phyloP scores from a whole-genome alignment of 2,113 vertebrate genomes.

The Ammodytes dubius region DNA sequence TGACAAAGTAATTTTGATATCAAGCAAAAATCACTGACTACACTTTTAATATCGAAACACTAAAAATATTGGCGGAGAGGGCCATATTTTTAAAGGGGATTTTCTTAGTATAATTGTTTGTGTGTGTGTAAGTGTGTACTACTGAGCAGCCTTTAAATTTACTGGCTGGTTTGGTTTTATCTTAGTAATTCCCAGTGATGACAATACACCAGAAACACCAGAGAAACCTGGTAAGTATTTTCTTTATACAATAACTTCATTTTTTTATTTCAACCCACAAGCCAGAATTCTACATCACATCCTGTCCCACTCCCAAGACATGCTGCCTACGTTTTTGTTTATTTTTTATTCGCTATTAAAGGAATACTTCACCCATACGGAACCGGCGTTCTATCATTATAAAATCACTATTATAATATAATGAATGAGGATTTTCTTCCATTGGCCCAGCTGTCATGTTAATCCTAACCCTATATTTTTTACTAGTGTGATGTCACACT shows the following conservation, averaged over 20 bases:
- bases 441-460: too few species aligned
- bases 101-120: slow-evolving; percentile 50
- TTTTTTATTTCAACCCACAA: slow-evolving; percentile 64
- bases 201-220: slow-evolving; percentile 80
- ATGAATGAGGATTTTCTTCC: too few species aligned
- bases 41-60: too few species aligned
- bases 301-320: slow-evolving; percentile 58
- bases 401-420: too few species aligned
- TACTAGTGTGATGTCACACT: too few species aligned
- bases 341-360: slow-evolving; percentile 30
- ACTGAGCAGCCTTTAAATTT: slow-evolving; percentile 76
- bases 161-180: slow-evolving; percentile 84
- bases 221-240: slow-evolving; percentile 84
- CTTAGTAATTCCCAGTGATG: slow-evolving; percentile 87
- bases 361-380: too few species aligned
- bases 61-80: too few species aligned
- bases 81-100: not conserved
- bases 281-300: slow-evolving; percentile 75
- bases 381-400: too few species aligned
- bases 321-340: slow-evolving; percentile 57
- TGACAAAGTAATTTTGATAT: too few species aligned
- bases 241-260: slow-evolving; percentile 50
- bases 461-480: too few species aligned
- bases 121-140: slow-evolving; percentile 13
- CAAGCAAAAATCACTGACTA: too few species aligned